Evolutionary conservation across 2,888 invertebrate genomes (phyloP).

Genomic region (Fragum whitleyi): DNA sequence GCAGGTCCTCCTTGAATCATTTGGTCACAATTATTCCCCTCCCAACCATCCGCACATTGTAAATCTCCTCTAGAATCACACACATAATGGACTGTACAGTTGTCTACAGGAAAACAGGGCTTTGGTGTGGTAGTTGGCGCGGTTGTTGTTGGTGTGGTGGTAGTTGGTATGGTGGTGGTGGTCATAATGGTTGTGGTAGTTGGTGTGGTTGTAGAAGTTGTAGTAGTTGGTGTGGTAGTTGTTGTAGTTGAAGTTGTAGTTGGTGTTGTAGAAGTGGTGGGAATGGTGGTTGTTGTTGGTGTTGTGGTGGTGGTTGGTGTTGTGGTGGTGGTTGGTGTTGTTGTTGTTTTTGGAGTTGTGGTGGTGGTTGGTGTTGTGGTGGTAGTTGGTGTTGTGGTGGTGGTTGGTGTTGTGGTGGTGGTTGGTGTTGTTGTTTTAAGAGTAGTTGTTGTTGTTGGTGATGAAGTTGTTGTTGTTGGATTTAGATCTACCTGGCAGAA

Average conservation of each 20-base stretch:
- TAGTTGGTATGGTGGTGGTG: slow-evolving; percentile 33
- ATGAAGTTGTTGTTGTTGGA: not conserved
- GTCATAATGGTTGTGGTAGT: not conserved
- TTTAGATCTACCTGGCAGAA: slow-evolving; percentile 16
- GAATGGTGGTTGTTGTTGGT: not conserved
- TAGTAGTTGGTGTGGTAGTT: not conserved
- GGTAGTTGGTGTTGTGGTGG: not conserved
- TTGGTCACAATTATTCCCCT: slow-evolving; percentile 40
- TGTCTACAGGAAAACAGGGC: slow-evolving; percentile 36
- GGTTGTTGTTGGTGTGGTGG: slow-evolving; percentile 31
- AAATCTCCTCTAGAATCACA: slow-evolving; percentile 43
- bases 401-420: not conserved
- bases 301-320: not conserved
- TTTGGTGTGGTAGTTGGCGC: slow-evolving; percentile 40
- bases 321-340: not conserved
- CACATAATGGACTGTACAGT: slow-evolving; percentile 47
- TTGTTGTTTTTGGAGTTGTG: not conserved
- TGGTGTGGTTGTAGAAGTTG: not conserved
- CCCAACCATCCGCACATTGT: slow-evolving; percentile 46
- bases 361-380: not conserved
- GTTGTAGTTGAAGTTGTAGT: not conserved
- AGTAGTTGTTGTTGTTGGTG: not conserved
- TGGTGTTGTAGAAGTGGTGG: not conserved
- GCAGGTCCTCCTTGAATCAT: slow-evolving; percentile 42
- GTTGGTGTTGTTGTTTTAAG: not conserved